A percentile compares a stretch with the other conserved stretches of the same genome.
phyloP scores from a whole-genome alignment of 2,888 invertebrate species.

The Rutpela maculata region DNA sequence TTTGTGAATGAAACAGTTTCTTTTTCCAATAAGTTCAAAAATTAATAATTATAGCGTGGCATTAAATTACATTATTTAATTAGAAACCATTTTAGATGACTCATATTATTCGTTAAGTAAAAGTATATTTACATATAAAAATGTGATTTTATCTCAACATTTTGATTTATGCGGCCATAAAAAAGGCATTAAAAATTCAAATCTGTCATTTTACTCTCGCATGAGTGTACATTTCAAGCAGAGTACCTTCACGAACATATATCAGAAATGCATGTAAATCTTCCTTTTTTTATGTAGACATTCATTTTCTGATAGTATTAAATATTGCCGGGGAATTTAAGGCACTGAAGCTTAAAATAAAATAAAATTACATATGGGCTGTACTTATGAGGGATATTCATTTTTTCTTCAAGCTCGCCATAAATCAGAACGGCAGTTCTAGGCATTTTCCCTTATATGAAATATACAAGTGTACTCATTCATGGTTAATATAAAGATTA shows the following conservation, averaged over 20 bases:
- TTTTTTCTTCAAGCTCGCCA: background rate
- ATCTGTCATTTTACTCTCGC: conserved; percentile 22
- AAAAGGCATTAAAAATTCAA: conserved; percentile 17
- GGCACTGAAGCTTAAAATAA: conserved; percentile 9
- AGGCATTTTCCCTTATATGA: background rate
- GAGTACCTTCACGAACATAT: conserved; percentile 20
- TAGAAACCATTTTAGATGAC: too few relatives aligned
- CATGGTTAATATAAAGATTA: background rate
- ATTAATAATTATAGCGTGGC: too few relatives aligned
- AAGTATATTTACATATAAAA: too few relatives aligned
- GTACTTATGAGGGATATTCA: background rate
- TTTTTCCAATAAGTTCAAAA: too few relatives aligned
- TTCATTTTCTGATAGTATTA: conserved; percentile 18
- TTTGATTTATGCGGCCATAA: background rate
- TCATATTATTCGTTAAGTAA: too few relatives aligned
- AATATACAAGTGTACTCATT: background rate
- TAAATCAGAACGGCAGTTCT: background rate
- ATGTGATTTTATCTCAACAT: background rate
- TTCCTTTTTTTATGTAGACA: conserved; percentile 21
- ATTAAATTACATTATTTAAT: too few relatives aligned
- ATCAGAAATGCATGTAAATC: conserved; percentile 26
- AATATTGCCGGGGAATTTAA: conserved; percentile 8
- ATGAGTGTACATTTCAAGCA: background rate
- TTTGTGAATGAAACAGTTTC: too few relatives aligned
- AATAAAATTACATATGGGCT: conserved; percentile 5